Percentiles rank a stretch among this genome's conserved stretches.
Evolutionary conservation across 2,113 vertebrate species (phyloP).

Genomic region (Vireo altiloquus): DNA sequence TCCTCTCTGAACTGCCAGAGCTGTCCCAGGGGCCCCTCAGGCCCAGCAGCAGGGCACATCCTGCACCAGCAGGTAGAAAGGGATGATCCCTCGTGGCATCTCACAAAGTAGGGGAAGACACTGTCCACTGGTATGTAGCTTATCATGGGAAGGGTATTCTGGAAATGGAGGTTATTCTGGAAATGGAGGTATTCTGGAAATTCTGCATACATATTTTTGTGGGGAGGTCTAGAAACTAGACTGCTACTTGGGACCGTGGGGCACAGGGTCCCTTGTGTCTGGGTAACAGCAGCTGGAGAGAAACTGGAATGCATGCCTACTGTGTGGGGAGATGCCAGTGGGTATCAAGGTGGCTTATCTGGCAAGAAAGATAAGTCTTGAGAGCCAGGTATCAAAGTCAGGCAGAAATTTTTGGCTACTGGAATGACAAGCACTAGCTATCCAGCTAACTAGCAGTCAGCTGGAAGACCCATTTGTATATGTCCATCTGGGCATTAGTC

Average conservation of each 20-base stretch:
- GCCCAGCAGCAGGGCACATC: background rate
- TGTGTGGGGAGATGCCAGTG: background rate
- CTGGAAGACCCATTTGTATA: background rate
- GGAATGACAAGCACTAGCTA: background rate
- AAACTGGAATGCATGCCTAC: background rate
- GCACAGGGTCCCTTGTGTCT: no score
- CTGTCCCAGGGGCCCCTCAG: background rate
- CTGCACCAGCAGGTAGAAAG: background rate
- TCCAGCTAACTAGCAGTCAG: background rate
- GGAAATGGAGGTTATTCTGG: background rate
- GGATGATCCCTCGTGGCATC: rapidly evolving
- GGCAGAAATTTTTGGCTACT: background rate
- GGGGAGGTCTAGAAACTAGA: background rate
- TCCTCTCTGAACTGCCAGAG: background rate
- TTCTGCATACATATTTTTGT: background rate
- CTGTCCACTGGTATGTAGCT: background rate
- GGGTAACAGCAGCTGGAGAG: background rate
- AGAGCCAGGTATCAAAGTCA: background rate
- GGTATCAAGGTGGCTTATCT: background rate
- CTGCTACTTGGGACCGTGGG: no score
- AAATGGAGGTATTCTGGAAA: no score
- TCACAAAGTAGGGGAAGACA: background rate
- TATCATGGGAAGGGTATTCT: background rate
- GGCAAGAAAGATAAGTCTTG: background rate
- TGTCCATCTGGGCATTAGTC: background rate